A percentile compares a stretch with the other conserved stretches of the same genome.
These are phyloP conservation scores for Tapera naevia DNA, from an alignment of 2,797 vertebrate species.

Conservation along the genomic window DNA sequence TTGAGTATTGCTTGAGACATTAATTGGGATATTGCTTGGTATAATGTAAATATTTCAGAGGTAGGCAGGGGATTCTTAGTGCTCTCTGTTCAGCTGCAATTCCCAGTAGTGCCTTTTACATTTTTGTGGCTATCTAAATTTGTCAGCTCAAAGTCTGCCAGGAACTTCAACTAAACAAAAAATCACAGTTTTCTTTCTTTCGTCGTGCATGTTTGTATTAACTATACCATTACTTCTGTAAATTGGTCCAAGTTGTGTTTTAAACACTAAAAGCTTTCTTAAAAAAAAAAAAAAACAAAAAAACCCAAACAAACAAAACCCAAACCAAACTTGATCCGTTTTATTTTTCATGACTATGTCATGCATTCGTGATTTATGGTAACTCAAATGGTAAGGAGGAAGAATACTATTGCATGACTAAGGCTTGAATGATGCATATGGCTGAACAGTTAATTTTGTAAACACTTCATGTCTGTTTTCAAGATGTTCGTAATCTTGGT, in stretches of 20 bases:
- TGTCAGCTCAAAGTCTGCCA: background rate
- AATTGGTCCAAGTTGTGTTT: background rate
- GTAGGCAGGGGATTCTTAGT: background rate
- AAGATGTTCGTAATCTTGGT: background rate
- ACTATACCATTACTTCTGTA: background rate
- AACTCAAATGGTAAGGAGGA: background rate
- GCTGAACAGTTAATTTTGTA: background rate
- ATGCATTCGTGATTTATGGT: background rate
- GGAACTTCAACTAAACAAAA: slow-evolving; percentile 3
- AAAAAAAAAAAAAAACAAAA: background rate
- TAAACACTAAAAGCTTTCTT: background rate
- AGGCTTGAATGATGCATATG: background rate
- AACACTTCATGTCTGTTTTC: background rate
- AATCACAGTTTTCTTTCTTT: background rate
- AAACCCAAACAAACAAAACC: background rate
- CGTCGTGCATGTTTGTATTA: background rate
- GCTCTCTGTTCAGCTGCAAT: background rate
- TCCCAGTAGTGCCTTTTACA: slow-evolving; percentile 10
- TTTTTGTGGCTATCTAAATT: slow-evolving; percentile 31
- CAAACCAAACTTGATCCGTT: background rate
- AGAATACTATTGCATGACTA: background rate
- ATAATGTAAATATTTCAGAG: slow-evolving; percentile 4
- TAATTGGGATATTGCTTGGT: slow-evolving; percentile 24
- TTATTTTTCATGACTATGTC: background rate
- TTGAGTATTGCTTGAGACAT: background rate